Evolutionary conservation across 2,888 invertebrate genomes (phyloP).

Genomic region (Tenthredo scrophulariae): DNA sequence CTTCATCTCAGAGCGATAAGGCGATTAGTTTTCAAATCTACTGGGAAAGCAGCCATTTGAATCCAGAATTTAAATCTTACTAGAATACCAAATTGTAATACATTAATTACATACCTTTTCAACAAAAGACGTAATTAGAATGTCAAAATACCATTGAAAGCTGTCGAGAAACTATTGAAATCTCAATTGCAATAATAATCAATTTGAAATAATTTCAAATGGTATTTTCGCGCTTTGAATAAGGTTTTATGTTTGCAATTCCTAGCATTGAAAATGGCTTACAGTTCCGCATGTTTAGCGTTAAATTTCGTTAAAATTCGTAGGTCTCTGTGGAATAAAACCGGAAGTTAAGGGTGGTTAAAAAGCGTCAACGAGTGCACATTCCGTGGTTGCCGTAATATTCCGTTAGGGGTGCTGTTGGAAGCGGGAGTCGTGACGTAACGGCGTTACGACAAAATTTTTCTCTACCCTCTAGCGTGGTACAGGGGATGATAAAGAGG

Average conservation of each 20-base stretch:
- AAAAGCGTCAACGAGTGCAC: constrained; percentile 13
- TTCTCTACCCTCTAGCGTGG: constrained; percentile 29
- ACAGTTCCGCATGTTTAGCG: background rate
- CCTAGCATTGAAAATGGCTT: background rate
- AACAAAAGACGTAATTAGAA: background rate
- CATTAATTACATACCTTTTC: background rate
- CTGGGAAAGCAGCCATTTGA: background rate
- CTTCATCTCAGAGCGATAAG: background rate
- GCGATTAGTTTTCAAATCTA: background rate
- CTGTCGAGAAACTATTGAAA: background rate
- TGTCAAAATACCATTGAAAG: background rate
- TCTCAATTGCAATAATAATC: background rate
- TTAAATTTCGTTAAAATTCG: background rate
- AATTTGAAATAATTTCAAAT: background rate
- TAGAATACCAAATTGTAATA: background rate
- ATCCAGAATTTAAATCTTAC: background rate
- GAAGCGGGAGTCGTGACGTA: constrained; percentile 63
- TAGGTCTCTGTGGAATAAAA: background rate
- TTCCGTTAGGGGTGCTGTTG: constrained; percentile 33
- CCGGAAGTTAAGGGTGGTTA: constrained; percentile 26
- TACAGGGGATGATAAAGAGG: constrained; percentile 34
- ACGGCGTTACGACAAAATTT: constrained; percentile 66
- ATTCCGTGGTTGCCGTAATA: constrained; percentile 29
- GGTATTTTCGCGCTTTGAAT: background rate
- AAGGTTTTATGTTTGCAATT: background rate